Percentiles rank a stretch among this genome's conserved stretches.
These are phyloP conservation scores for Abrostola tripartita DNA, from an alignment of 2,888 invertebrate genomes.

Conservation along the genomic window DNA sequence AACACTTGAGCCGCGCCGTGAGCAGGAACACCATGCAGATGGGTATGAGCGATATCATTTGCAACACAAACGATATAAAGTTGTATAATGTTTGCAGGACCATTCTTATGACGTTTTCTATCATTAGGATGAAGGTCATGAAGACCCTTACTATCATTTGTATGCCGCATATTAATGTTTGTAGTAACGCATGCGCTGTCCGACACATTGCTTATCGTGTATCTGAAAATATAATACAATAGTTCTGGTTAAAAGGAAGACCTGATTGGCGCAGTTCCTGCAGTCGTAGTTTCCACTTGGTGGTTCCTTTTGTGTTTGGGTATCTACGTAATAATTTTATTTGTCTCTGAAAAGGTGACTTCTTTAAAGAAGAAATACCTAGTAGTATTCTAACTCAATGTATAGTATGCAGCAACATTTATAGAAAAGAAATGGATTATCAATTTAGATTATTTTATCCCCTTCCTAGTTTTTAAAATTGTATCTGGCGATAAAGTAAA, in stretches of 20 bases:
- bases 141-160: conserved; percentile 81
- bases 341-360: too few species aligned
- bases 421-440: too few species aligned
- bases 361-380: too few species aligned
- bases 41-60: conserved; percentile 78
- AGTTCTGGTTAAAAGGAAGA: not conserved
- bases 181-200: conserved; percentile 72
- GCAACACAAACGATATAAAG: conserved; percentile 77
- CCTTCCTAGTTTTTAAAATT: too few species aligned
- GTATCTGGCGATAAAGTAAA: too few species aligned
- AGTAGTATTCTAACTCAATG: too few species aligned
- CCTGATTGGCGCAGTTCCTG: not conserved
- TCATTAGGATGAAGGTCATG: conserved; percentile 79
- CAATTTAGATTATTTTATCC: too few species aligned
- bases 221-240: conserved; percentile 55
- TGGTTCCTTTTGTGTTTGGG: too few species aligned
- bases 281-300: not conserved
- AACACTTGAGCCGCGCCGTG: conserved; percentile 74
- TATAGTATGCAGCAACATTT: too few species aligned
- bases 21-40: conserved; percentile 77
- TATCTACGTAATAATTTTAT: too few species aligned
- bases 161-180: conserved; percentile 73
- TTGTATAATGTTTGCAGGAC: conserved; percentile 78
- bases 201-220: conserved; percentile 74
- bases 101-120: conserved; percentile 80